Conservation (phyloP, 1,140 invertebrate genomes). For the Trichoplusia ni region DNA sequence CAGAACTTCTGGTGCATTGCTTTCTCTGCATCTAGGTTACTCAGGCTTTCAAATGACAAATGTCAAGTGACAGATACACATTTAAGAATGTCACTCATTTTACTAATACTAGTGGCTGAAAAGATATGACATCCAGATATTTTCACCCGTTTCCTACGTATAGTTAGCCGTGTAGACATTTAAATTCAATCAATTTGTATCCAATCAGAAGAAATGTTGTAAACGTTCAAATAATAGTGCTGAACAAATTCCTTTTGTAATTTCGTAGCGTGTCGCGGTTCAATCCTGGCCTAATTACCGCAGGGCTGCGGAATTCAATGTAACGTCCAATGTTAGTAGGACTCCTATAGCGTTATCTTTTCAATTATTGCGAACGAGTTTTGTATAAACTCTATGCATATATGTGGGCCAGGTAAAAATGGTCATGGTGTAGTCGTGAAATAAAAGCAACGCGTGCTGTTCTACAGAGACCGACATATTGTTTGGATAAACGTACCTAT, state of each 20-base stretch:
- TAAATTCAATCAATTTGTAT: neutral
- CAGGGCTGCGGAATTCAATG: constrained; percentile 6
- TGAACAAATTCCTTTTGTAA: constrained; percentile 20
- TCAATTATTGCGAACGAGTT: constrained; percentile 1
- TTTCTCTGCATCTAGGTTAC: too few relatives aligned
- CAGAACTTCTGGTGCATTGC: too few relatives aligned
- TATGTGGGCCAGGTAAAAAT: neutral
- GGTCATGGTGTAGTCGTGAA: constrained; percentile 3
- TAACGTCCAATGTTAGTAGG: neutral
- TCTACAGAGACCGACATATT: neutral
- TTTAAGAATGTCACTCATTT: too few relatives aligned
- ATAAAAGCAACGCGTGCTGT: constrained; percentile 6
- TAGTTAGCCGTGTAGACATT: too few relatives aligned
- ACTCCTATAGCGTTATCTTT: neutral
- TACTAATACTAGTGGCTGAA: too few relatives aligned
- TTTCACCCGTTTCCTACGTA: too few relatives aligned
- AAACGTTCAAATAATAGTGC: constrained; percentile 22
- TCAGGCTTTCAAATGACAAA: too few relatives aligned
- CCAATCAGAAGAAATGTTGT: constrained; percentile 1
- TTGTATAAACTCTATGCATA: neutral
- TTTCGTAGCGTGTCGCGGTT: constrained; percentile 5
- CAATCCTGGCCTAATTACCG: constrained; percentile 20
- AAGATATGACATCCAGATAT: too few relatives aligned
- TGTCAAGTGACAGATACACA: too few relatives aligned
- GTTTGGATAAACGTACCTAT: neutral